Conservation (phyloP, 1,140 invertebrate genomes). For the Heliconius hewitsoni region DNA sequence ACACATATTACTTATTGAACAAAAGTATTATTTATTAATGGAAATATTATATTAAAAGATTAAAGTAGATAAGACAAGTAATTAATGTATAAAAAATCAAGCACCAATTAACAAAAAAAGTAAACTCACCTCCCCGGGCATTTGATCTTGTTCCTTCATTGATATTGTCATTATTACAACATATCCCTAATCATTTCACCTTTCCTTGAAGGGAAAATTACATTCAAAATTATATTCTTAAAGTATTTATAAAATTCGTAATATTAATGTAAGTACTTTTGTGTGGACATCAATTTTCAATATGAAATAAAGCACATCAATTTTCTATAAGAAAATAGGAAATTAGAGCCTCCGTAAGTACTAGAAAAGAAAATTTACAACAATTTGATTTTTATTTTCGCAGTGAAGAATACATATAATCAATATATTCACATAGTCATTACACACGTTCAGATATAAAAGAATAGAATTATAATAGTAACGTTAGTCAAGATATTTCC, state of each 20-base stretch:
- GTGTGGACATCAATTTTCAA: slow-evolving; percentile 3
- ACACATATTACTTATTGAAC: neutral
- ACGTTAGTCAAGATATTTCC: neutral
- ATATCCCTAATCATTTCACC: slow-evolving; percentile 68
- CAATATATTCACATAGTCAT: slow-evolving; percentile 43
- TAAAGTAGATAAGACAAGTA: neutral
- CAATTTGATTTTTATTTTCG: slow-evolving; percentile 36
- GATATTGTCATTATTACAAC: slow-evolving; percentile 78
- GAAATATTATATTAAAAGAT: neutral
- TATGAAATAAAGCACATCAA: slow-evolving; percentile 1
- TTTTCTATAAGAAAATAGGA: slow-evolving; percentile 12
- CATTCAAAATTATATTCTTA: slow-evolving; percentile 18
- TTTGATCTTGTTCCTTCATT: slow-evolving; percentile 77
- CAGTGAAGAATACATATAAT: slow-evolving; percentile 45
- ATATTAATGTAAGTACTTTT: slow-evolving; percentile 28
- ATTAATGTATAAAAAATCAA: neutral
- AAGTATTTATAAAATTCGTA: neutral
- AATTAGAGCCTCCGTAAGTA: slow-evolving; percentile 7
- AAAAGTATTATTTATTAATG: neutral
- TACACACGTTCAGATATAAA: slow-evolving; percentile 18
- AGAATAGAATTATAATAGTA: neutral
- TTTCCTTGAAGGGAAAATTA: slow-evolving; percentile 52
- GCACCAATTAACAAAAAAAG: neutral
- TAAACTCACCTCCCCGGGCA: slow-evolving; percentile 72
- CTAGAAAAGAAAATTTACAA: slow-evolving; percentile 31